Base-by-base conservation (phyloP, 2,888 invertebrate species). In the Mythimna albipuncta region DNA sequence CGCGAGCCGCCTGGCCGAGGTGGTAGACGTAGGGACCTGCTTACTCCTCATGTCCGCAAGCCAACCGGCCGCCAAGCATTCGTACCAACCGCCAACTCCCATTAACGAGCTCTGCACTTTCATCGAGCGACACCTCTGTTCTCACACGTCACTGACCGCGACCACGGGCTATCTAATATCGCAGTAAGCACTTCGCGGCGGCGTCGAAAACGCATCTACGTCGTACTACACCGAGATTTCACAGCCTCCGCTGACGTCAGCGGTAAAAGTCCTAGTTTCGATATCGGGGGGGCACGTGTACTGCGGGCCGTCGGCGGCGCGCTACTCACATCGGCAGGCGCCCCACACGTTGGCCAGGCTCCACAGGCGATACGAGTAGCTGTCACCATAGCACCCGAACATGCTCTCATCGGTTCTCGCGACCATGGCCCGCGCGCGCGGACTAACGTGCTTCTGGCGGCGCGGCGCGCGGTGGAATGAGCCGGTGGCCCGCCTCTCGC, bases 381-480 rank as follows among this genome's bases (percentile, higher is more conserved):
- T 97, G 96, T 97, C 97, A 95, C 96, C 96, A 96, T 97, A 97
- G 96, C 97, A 97, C 93, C 97, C 97, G 97, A 97, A 97, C 97
- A 97, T 98, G 97, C 97, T 97, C 96, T 97, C 97, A 97, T 97
- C 97, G 96, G 97, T 97, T 97, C 97, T 97, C 97, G 98, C 98
- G 98, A 98, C 98, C 97, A 97, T 98, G 97, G 97, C 97, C 97
- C 97, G 97, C 96, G 95, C 96, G 95, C 94, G 93, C 93, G 93
- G 93, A 90, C 91, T 80, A 85, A 92, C 94, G 95, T 94, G 93
- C 91, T 90, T 84, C 88, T 86, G 82, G 91, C 89, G 89, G 91
- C 94, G 94, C 94, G 95, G 94, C 94, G 95, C 96, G 96, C 95
- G 94, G 96, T 94, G 94, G 94, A 94, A 93, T 95, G 96, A 93